Conservation (phyloP, 2,888 invertebrate species). For the Bellardia pandia region DNA sequence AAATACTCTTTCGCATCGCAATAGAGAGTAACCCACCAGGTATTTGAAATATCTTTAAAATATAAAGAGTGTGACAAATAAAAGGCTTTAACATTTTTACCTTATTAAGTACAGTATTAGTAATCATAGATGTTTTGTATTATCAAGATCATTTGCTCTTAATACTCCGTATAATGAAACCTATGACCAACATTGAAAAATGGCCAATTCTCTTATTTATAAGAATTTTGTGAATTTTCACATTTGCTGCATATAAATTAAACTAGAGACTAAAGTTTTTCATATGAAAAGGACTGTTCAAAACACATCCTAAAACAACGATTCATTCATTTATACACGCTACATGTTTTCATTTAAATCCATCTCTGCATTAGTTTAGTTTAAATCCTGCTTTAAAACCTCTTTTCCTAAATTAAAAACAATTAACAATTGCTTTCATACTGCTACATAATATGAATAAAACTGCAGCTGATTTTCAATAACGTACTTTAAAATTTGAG, state of each 20-base stretch:
- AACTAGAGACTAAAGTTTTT: not conserved
- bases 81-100: not conserved
- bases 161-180: too few species aligned
- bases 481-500: not conserved
- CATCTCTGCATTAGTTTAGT: not conserved
- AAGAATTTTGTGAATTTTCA: not conserved
- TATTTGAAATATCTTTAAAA: not conserved
- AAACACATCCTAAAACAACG: not conserved
- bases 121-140: too few species aligned
- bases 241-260: not conserved
- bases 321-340: not conserved
- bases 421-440: constrained; percentile 44
- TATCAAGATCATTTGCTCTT: too few species aligned
- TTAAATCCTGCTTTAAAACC: constrained; percentile 12
- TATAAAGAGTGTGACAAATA: constrained; percentile 4
- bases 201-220: not conserved
- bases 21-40: too few species aligned
- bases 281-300: not conserved
- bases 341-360: constrained; percentile 10
- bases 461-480: constrained; percentile 14
- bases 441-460: constrained; percentile 17
- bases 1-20: too few species aligned
- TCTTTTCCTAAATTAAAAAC: not conserved
- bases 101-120: too few species aligned
- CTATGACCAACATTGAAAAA: not conserved